Evolutionary conservation across 2,113 vertebrate genomes (phyloP), one percentile per base, ranked within the genome.

Genomic region (Reinhardtius hippoglossoides): DNA sequence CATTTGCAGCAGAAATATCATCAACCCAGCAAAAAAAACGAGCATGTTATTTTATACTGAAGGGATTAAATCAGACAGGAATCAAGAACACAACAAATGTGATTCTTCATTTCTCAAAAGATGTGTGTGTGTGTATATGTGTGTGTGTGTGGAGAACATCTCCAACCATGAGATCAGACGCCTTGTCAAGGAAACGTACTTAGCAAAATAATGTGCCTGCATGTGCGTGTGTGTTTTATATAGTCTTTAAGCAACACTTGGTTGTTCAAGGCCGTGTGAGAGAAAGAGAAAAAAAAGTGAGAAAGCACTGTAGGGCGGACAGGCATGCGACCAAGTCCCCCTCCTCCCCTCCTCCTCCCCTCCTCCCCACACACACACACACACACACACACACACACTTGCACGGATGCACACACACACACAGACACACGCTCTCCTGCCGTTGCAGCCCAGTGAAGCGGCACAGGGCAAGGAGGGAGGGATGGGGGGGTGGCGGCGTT

Each of bases 361-460:
- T 23, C 23, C 23, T 23, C 23, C 23, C 15, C 48, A 62, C 12
- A 7, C 24, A 14, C 14, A 23, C 40, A 64, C 60, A 40, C 20
- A 23, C n/a, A 21, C 50, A 64, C 64, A 21, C 62, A 62, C 62
- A 68, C 67, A n/a, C 66, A 54, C 78, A 35, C 67, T 55, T 58
- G 52, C 58, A 23, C 66, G 44, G 62, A 61, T 52, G 50, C 54
- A 44, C 79, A 69, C 72, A 59, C 66, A 37, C 77, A 1, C 81
- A 54, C 50, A n/a, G 13, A 54, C 50, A 54, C 50, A 54, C 50
- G 20, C 55, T 70, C 66, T 50, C 69, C 77, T 59, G 58, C 83
- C 82, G 93, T 95, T 92, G 92, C 94, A 90, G 91, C 87, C 89
- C 92, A 93, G 80, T 94, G 94, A 88, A 94, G 93, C 94, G 88